Conservation (phyloP, 2,113 vertebrate species). For the Zosterops lateralis region DNA sequence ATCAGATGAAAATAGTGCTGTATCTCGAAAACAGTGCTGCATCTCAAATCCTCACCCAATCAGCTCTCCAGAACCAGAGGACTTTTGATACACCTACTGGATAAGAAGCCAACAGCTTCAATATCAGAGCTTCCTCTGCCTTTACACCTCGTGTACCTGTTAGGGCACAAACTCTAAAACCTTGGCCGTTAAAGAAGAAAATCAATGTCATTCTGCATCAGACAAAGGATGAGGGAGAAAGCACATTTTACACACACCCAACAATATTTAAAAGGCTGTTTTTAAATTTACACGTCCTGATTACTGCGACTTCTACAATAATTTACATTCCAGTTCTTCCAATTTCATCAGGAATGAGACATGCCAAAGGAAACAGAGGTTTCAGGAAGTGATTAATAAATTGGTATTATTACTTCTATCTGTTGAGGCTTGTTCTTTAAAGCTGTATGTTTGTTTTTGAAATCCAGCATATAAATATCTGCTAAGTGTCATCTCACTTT, state of each 20-base stretch:
- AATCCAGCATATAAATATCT: neutral
- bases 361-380: neutral
- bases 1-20: neutral
- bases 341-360: neutral
- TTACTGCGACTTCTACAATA: neutral
- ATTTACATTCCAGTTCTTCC: neutral
- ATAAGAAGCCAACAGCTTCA: neutral
- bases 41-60: neutral
- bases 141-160: neutral
- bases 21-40: neutral
- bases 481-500: neutral
- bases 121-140: neutral
- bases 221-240: neutral
- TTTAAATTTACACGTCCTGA: constrained; percentile 20
- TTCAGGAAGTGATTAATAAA: constrained; percentile 32
- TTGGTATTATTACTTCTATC: neutral
- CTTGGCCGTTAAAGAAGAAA: neutral
- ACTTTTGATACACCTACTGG: neutral
- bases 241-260: neutral
- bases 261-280: neutral
- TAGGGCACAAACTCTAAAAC: neutral
- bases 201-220: neutral
- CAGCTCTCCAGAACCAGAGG: neutral
- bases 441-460: neutral
- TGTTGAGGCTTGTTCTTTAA: constrained; percentile 26